phyloP scores from a whole-genome alignment of 2,797 vertebrate species.

The Artibeus lituratus region DNA sequence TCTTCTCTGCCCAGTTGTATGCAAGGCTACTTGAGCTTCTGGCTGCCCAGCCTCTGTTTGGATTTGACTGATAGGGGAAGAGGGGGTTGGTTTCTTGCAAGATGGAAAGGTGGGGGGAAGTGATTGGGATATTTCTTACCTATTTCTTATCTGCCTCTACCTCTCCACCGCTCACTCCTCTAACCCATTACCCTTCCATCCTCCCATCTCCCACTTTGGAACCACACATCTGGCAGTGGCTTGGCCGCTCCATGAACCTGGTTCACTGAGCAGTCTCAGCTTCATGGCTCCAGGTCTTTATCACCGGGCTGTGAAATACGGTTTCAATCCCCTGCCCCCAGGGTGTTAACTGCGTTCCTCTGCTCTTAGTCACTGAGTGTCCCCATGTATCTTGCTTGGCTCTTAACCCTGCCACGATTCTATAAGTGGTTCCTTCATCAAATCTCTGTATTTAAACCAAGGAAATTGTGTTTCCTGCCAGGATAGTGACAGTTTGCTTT shows the following conservation, averaged over 20 bases:
- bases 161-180: rapidly evolving
- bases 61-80: not conserved
- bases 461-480: not conserved
- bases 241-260: too few species aligned
- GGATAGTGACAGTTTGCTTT: not conserved
- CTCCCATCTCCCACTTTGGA: too few species aligned
- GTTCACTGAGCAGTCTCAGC: not conserved
- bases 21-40: not conserved
- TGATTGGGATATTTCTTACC: not conserved
- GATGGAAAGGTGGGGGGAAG: not conserved
- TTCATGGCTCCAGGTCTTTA: not conserved
- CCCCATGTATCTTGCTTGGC: not conserved
- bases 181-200: too few species aligned
- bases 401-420: not conserved
- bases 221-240: not conserved
- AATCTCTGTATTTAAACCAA: not conserved
- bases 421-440: not conserved
- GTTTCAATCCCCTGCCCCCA: not conserved
- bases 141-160: not conserved
- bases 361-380: not conserved
- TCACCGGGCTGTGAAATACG: not conserved
- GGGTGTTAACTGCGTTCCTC: not conserved
- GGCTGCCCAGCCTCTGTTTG: not conserved
- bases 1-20: not conserved
- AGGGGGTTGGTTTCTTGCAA: not conserved